Conservation (phyloP, 2,797 vertebrate genomes). For the Helostoma temminkii region DNA sequence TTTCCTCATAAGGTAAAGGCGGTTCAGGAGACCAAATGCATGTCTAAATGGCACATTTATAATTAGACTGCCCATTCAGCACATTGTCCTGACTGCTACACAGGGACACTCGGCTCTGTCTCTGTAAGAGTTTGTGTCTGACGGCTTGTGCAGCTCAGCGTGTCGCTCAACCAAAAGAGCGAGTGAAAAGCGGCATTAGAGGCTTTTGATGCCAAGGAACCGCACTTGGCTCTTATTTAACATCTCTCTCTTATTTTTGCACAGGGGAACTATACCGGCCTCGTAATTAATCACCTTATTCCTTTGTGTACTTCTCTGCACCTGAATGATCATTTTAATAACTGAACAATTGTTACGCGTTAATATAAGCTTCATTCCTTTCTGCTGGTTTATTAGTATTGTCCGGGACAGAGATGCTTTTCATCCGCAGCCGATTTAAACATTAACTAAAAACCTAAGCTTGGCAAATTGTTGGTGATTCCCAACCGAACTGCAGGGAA, state of each 20-base stretch:
- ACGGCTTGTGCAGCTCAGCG: conserved; percentile 79
- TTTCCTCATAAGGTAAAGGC: conserved; percentile 99
- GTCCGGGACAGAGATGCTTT: neutral
- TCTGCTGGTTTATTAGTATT: conserved; percentile 10
- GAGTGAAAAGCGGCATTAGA: conserved; percentile 56
- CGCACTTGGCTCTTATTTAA: conserved; percentile 51
- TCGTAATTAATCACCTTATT: conserved; percentile 30
- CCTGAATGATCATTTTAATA: too few species aligned
- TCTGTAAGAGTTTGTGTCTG: conserved; percentile 86
- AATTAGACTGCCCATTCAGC: conserved; percentile 99
- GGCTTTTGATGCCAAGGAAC: conserved; percentile 52
- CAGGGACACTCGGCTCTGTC: conserved; percentile 90
- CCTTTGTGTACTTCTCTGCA: conserved; percentile 10
- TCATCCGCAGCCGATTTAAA: conserved; percentile 22
- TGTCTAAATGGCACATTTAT: conserved; percentile 99
- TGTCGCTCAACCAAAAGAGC: conserved; percentile 53
- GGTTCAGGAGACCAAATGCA: conserved; percentile 91
- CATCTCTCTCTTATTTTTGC: conserved; percentile 34
- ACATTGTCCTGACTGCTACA: conserved; percentile 95
- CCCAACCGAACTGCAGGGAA: conserved; percentile 3
- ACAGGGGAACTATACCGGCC: conserved; percentile 7
- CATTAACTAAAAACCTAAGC: neutral
- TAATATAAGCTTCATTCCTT: neutral
- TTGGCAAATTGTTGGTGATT: neutral
- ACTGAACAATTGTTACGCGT: conserved; percentile 7